Conservation (phyloP, 2,113 vertebrate genomes). For the Mustela nigripes region DNA sequence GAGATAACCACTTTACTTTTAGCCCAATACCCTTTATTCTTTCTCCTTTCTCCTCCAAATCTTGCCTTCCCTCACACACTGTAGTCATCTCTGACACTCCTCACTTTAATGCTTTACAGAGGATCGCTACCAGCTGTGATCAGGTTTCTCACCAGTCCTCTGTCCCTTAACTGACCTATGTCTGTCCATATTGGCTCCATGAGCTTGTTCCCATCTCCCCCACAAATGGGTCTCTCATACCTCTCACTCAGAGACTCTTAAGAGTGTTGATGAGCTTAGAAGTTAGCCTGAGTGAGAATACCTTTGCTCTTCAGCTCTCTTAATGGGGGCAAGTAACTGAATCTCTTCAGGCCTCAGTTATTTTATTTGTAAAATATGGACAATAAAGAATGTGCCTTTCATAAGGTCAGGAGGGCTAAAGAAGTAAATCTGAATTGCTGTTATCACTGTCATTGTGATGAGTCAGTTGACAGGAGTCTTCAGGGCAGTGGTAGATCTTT, state of each 20-base stretch:
- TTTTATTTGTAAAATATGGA: slow-evolving; percentile 8
- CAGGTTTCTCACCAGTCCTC: not conserved
- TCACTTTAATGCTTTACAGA: not conserved
- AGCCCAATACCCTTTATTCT: not conserved
- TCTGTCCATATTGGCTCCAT: not conserved
- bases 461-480: not conserved
- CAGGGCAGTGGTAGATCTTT: not conserved
- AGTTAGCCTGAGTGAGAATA: not conserved
- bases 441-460: not conserved
- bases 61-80: not conserved
- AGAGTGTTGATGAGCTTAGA: not conserved
- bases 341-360: slow-evolving; percentile 10
- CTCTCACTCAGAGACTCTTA: not conserved
- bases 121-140: not conserved
- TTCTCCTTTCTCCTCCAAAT: slow-evolving; percentile 16
- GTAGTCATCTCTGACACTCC: not conserved
- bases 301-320: not conserved
- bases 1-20: not conserved
- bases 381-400: not conserved
- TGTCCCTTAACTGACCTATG: not conserved
- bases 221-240: not conserved
- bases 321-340: not conserved
- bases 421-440: not conserved
- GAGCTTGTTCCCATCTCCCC: not conserved
- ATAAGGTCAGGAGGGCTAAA: not conserved